These are phyloP conservation scores for Falco peregrinus DNA, from an alignment of 2,797 vertebrate species.

Conservation along the genomic window DNA sequence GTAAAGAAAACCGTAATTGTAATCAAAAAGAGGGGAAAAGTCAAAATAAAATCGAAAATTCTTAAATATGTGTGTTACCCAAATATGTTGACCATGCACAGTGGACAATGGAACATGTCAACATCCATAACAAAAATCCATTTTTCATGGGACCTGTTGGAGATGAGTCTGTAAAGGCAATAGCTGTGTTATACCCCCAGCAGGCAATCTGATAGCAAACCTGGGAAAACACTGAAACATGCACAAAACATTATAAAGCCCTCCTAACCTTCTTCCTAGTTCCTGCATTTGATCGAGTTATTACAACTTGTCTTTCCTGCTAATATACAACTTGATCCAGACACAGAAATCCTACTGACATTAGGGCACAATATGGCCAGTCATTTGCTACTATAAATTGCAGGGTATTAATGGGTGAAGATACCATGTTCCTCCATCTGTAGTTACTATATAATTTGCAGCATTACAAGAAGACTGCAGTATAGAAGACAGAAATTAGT, in stretches of 20 bases:
- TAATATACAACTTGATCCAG: not conserved
- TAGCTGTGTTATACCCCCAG: not conserved
- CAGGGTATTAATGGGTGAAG: not conserved
- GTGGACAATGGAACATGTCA: rapidly evolving
- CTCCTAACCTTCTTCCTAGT: not conserved
- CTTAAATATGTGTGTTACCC: not conserved
- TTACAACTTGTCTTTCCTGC: not conserved
- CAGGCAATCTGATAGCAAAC: not conserved
- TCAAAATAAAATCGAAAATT: not conserved
- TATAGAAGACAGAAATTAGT: slow-evolving; percentile 39
- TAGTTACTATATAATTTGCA: slow-evolving; percentile 60
- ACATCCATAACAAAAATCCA: not conserved
- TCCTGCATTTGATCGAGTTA: not conserved
- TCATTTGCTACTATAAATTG: not conserved
- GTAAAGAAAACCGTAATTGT: not conserved
- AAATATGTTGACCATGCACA: not conserved
- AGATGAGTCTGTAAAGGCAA: not conserved
- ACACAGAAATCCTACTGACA: not conserved
- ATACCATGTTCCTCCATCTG: not conserved
- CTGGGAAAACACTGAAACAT: not conserved
- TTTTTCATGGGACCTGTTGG: not conserved
- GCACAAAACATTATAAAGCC: not conserved
- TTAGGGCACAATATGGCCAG: not conserved
- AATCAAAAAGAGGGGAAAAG: not conserved
- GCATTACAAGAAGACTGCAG: slow-evolving; percentile 38